Evolutionary conservation across 1,140 invertebrate species (phyloP).

Genomic region (Aphelenchoides avenae): DNA sequence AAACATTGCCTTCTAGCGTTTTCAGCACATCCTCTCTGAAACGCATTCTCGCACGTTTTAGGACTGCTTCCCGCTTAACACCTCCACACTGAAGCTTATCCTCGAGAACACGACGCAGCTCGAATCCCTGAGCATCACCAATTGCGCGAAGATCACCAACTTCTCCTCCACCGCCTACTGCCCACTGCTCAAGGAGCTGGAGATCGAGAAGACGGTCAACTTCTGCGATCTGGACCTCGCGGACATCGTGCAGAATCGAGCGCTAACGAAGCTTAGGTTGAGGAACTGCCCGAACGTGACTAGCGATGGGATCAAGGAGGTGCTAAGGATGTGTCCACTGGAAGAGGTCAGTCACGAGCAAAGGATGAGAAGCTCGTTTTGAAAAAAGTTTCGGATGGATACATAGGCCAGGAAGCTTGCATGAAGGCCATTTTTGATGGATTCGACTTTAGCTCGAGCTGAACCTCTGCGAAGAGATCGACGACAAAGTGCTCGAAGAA

Average conservation of each 20-base stretch:
- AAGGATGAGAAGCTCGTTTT: slow-evolving; percentile 6
- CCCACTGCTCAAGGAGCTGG: slow-evolving; percentile 3
- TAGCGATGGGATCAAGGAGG: slow-evolving; percentile 10
- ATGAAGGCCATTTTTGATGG: background rate
- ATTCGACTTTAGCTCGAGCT: background rate
- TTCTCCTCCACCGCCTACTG: slow-evolving; percentile 3
- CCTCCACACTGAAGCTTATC: slow-evolving; percentile 8
- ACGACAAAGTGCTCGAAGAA: slow-evolving; percentile 17
- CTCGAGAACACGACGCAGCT: slow-evolving; percentile 11
- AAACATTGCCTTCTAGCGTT: background rate
- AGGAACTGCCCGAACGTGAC: slow-evolving; percentile 24
- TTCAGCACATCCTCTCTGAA: background rate
- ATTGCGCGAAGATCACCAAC: slow-evolving; percentile 26
- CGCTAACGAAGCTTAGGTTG: slow-evolving; percentile 8
- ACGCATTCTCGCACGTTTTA: slow-evolving; percentile 4
- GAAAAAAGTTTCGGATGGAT: no score
- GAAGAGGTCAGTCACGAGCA: slow-evolving; percentile 17
- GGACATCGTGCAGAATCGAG: slow-evolving; percentile 11
- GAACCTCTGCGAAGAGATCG: background rate
- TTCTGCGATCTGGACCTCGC: slow-evolving; percentile 29
- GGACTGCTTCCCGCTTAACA: slow-evolving; percentile 24
- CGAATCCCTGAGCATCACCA: slow-evolving; percentile 11
- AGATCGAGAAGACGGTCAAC: slow-evolving; percentile 20
- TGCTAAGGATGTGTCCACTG: slow-evolving; percentile 12
- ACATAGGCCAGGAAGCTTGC: no score